Conservation (phyloP, 2,797 vertebrate species). For the Glossophaga mutica region DNA sequence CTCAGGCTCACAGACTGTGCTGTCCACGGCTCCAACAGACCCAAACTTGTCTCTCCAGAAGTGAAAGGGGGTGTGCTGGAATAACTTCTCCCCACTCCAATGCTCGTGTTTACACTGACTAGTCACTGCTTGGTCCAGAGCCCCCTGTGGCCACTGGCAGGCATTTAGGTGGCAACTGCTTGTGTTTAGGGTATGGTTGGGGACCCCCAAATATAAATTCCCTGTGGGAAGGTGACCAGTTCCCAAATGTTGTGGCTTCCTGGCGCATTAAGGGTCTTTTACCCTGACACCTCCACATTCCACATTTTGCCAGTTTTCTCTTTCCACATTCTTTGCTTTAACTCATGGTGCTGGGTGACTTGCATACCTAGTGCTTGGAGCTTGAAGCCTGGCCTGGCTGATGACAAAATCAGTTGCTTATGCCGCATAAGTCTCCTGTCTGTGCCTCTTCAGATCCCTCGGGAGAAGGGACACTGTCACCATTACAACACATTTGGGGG, state of each 20-base stretch:
- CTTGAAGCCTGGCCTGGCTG: neutral
- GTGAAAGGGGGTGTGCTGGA: neutral
- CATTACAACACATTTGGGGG: neutral
- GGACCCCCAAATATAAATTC: neutral
- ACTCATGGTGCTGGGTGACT: neutral
- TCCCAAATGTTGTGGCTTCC: neutral
- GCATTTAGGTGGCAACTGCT: neutral
- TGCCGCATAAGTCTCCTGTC: neutral
- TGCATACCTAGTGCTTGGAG: neutral
- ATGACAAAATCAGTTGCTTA: neutral
- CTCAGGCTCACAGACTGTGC: neutral
- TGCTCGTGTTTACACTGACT: accelerated
- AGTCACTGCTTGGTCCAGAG: neutral
- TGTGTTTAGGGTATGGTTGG: neutral
- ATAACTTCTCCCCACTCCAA: too few relatives aligned
- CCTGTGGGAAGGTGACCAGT: neutral
- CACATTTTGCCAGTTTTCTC: neutral
- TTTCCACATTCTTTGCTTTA: neutral
- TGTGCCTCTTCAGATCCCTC: neutral
- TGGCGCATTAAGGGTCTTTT: neutral
- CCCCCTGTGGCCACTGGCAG: accelerated
- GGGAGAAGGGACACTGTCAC: neutral
- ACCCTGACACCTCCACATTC: neutral
- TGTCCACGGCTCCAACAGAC: neutral
- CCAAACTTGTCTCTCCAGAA: neutral